Evolutionary conservation across 37 sponge, comb jelly and placozoan species (phyloP).

Genomic region (Theonella swinhoei): DNA sequence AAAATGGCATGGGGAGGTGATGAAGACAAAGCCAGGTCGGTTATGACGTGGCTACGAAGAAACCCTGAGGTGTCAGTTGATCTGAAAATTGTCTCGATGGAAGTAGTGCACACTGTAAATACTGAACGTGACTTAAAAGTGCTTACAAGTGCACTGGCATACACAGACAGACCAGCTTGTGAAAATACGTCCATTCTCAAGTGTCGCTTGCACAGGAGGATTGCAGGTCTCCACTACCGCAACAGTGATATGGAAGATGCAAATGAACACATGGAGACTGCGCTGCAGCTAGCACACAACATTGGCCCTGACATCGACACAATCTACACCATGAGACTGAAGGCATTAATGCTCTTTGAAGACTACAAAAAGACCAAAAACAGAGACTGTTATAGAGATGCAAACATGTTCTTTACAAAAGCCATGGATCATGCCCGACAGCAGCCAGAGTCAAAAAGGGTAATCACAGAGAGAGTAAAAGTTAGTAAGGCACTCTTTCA

Average conservation of each 20-base stretch:
- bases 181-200: slow-evolving; percentile 27
- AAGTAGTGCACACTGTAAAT: slow-evolving; percentile 51
- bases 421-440: slow-evolving; percentile 33
- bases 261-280: slow-evolving; percentile 3
- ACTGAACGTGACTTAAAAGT: slow-evolving; percentile 27
- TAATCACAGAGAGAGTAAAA: slow-evolving; percentile 41
- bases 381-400: slow-evolving; percentile 2
- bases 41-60: background rate
- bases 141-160: slow-evolving; percentile 28
- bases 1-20: slow-evolving; percentile 49
- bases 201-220: slow-evolving; percentile 21
- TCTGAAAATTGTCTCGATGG: slow-evolving; percentile 44
- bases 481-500: slow-evolving; percentile 55
- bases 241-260: slow-evolving; percentile 17
- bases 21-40: slow-evolving; percentile 9
- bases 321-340: slow-evolving; percentile 32
- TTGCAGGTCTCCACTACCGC: slow-evolving; percentile 42
- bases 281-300: slow-evolving; percentile 26
- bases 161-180: slow-evolving; percentile 15
- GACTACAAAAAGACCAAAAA: slow-evolving; percentile 23
- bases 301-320: slow-evolving; percentile 34
- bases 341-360: slow-evolving; percentile 43
- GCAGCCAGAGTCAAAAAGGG: slow-evolving; percentile 14
- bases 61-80: slow-evolving; percentile 7
- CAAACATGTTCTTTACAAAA: slow-evolving; percentile 16